These are phyloP conservation scores for Aphidius colemani DNA, from an alignment of 2,888 invertebrate species.

Conservation along the genomic window DNA sequence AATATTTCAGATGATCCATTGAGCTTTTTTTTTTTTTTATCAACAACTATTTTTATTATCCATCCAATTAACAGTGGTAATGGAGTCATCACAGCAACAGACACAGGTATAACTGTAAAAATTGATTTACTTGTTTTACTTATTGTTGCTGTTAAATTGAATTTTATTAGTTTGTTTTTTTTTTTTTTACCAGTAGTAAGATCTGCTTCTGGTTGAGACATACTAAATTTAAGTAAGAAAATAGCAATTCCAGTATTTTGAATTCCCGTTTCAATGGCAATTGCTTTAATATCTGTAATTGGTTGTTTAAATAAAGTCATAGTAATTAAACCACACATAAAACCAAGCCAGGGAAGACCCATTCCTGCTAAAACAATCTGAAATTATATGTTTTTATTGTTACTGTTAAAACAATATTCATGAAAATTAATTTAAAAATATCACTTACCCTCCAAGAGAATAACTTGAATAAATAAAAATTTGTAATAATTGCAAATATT, in stretches of 20 bases:
- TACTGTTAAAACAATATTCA: conserved; percentile 9
- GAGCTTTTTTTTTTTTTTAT: conserved; percentile 39
- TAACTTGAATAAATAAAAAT: conserved; percentile 84
- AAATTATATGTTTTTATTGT: conserved; percentile 38
- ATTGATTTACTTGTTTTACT: conserved; percentile 10
- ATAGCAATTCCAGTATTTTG: conserved; percentile 94
- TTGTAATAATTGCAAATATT: conserved; percentile 85
- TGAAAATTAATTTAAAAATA: background rate
- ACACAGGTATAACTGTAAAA: conserved; percentile 79
- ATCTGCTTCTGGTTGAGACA: conserved; percentile 86
- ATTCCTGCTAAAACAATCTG: conserved; percentile 82
- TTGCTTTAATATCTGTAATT: conserved; percentile 76
- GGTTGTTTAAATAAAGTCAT: conserved; percentile 69
- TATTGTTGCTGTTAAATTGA: conserved; percentile 21
- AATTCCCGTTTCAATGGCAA: conserved; percentile 90
- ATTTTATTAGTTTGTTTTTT: conserved; percentile 7
- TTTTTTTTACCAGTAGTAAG: conserved; percentile 75
- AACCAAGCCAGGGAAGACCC: conserved; percentile 83
- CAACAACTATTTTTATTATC: conserved; percentile 43
- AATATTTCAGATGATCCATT: conserved; percentile 45
- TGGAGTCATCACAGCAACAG: conserved; percentile 93
- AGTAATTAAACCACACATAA: conserved; percentile 69
- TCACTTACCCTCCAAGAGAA: conserved; percentile 82
- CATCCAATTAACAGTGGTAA: conserved; percentile 72
- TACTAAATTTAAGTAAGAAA: conserved; percentile 79